These are phyloP conservation scores for Scartelaos histophorus DNA, from an alignment of 2,113 vertebrate genomes.

Conservation along the genomic window DNA sequence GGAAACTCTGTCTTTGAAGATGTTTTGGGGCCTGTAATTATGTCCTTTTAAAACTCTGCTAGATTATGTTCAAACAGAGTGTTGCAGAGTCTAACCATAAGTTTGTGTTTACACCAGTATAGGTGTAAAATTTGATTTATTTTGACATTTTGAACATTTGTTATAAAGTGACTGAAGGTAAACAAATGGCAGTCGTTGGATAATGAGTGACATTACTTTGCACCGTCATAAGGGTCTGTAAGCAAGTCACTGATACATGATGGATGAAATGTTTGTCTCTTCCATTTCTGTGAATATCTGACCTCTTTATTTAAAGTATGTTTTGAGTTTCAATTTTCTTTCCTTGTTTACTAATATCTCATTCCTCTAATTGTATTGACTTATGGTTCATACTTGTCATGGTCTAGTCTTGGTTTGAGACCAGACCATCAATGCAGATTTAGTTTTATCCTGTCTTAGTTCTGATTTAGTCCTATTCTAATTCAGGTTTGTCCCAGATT, in stretches of 20 bases:
- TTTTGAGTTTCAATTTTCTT: not conserved
- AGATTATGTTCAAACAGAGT: slow-evolving; percentile 18
- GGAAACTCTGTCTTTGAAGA: slow-evolving; percentile 43
- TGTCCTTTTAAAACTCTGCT: not conserved
- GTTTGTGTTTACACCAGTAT: not conserved
- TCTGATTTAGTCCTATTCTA: too few relatives aligned
- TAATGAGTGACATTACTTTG: not conserved
- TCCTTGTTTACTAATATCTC: not conserved
- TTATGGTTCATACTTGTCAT: too few relatives aligned
- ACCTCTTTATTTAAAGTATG: not conserved
- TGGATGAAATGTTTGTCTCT: too few relatives aligned
- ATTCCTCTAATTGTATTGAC: not conserved
- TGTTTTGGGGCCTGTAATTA: slow-evolving; percentile 42
- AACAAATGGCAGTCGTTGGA: not conserved
- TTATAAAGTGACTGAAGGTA: not conserved
- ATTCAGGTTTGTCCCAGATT: too few relatives aligned
- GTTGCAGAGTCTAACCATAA: not conserved
- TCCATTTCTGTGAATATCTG: not conserved
- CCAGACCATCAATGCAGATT: too few relatives aligned
- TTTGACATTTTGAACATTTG: not conserved
- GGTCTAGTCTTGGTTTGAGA: too few relatives aligned
- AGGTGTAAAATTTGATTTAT: slow-evolving; percentile 8
- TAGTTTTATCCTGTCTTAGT: too few relatives aligned
- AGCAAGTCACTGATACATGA: not conserved
- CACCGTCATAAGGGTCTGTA: not conserved